Evolutionary conservation across 2,888 invertebrate genomes (phyloP).

Genomic region (Eupithecia inturbata): DNA sequence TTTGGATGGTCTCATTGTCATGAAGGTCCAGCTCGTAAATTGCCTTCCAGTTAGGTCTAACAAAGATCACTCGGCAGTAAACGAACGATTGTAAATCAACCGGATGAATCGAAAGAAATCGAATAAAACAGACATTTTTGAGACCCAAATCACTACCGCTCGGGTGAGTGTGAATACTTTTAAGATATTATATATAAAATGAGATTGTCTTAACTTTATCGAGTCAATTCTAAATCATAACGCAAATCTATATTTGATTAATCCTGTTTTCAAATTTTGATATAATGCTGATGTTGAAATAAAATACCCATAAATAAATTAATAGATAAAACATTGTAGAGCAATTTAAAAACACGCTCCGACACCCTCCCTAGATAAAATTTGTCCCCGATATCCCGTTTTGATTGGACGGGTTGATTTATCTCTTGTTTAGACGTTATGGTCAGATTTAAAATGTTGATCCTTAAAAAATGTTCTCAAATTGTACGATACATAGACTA

Average conservation of each 20-base stretch:
- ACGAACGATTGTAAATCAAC: conserved; percentile 81
- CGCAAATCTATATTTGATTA: background rate
- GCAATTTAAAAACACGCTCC: conserved; percentile 79
- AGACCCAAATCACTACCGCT: conserved; percentile 52
- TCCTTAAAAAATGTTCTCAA: conserved; percentile 46
- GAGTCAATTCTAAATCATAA: background rate
- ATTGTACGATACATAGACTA: background rate
- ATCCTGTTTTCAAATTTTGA: conserved; percentile 14
- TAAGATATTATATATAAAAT: background rate
- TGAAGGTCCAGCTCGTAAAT: conserved; percentile 74
- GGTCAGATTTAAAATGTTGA: conserved; percentile 63
- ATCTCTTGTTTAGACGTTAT: conserved; percentile 74
- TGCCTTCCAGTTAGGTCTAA: conserved; percentile 76
- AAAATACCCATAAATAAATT: conserved; percentile 57
- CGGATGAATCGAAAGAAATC: conserved; percentile 73
- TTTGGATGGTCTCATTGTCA: conserved; percentile 74
- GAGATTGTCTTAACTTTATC: background rate
- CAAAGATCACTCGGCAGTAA: conserved; percentile 80
- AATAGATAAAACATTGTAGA: conserved; percentile 77
- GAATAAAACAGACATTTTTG: conserved; percentile 71
- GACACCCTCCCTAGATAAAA: conserved; percentile 75
- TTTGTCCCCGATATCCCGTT: conserved; percentile 81
- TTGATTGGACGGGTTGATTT: conserved; percentile 82
- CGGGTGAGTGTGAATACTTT: conserved; percentile 55
- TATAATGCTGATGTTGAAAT: conserved; percentile 19